Base-by-base conservation (phyloP, 1,140 invertebrate species). In the Calycopis cecrops region DNA sequence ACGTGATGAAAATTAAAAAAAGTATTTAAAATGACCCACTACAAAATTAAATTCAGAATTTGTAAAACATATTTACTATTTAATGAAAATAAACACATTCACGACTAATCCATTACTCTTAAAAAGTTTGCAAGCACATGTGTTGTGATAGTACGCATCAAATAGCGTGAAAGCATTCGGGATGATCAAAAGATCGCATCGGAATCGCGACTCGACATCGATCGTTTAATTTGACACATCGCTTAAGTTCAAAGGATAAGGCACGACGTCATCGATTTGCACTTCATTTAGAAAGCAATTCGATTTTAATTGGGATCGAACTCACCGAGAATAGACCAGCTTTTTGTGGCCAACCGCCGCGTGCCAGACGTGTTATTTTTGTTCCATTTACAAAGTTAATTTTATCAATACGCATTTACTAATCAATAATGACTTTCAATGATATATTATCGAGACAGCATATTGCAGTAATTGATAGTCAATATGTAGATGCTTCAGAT, bases 261-360 rank as follows among this genome's bases (percentile, higher is more conserved):
- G 21, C 52, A 53, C 21, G 52, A 55, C 65, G 65, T 68, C 69
- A 74, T 77, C 70, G 74, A 69, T 77, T 73, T 66, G 62, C 74
- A 77, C 66, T 61, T 70, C 70, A 70, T 53, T 53, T 53, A 53
- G 52, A 53, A 53, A 18, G 52, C 52, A 33, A 53, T 72, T 66
- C 60, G 63, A 62, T 62, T 65, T 67, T 76, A 76, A 76, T 76
- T 76, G 71, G 69, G 58, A 74, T 73, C 64, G 63, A 55, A 67
- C 67, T 40, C 52, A 37, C 28, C 59, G 38, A 59, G 62, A 63
- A 63, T 63, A 63, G 58, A 57, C 53, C 17, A 33, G 42, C 40
- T 53, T 53, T 53, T 47, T 53, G 52, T 42, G 52, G 52, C 38
- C 14, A 14, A 42, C 11, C 11, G 37, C 37, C 17, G 38, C 12